These are phyloP conservation scores for Eidolon dupreanum DNA, from an alignment of 2,797 vertebrate genomes.

Conservation along the genomic window DNA sequence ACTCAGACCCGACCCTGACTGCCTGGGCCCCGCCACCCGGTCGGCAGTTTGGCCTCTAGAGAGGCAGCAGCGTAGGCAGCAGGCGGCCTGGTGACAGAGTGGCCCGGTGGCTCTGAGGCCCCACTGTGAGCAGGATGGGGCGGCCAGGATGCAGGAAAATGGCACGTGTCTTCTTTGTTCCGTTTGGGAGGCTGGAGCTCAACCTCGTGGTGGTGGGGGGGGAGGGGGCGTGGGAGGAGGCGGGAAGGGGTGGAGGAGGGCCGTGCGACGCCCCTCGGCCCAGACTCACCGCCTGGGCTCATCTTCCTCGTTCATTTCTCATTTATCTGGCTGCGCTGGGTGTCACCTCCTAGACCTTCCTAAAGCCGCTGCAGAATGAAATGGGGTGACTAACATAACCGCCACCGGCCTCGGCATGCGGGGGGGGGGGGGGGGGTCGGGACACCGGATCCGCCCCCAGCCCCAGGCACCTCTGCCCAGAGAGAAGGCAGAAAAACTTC, in stretches of 20 bases:
- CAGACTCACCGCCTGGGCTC: neutral
- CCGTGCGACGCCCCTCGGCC: neutral
- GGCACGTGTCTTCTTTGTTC: rapidly evolving
- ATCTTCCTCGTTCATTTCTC: neutral
- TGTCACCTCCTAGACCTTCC: neutral
- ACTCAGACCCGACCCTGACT: neutral
- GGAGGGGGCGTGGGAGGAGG: neutral
- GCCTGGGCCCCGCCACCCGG: no score
- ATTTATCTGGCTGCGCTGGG: neutral
- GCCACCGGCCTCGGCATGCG: rapidly evolving
- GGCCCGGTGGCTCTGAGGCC: neutral
- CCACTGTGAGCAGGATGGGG: rapidly evolving
- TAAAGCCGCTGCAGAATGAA: neutral
- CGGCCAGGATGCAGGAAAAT: rapidly evolving
- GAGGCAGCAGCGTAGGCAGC: neutral
- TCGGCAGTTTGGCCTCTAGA: no score
- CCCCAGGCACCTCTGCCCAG: neutral
- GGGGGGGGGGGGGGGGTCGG: neutral
- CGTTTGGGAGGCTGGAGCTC: neutral
- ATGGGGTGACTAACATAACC: neutral
- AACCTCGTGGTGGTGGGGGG: neutral
- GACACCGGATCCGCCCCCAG: neutral
- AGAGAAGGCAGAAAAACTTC: neutral
- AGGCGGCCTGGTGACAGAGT: rapidly evolving
- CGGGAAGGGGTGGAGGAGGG: no score